phyloP scores from a whole-genome alignment of 2,797 vertebrate genomes.

The Strix occidentalis region DNA sequence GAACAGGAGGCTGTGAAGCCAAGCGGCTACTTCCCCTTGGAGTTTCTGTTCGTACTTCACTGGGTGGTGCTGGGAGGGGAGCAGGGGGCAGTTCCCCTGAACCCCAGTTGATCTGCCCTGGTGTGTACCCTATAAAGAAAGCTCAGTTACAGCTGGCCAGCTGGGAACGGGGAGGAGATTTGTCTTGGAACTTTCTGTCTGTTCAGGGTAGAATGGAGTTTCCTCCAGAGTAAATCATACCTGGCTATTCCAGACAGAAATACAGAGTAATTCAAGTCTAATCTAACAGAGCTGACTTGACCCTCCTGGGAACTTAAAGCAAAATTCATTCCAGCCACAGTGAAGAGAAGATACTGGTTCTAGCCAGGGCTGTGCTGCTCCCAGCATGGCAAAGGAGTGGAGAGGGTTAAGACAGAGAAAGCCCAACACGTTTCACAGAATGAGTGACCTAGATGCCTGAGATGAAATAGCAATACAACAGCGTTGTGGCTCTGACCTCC shows the following conservation, averaged over 20 bases:
- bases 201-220: background rate
- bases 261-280: background rate
- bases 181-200: background rate
- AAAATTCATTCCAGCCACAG: background rate
- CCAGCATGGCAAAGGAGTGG: background rate
- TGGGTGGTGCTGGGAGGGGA: background rate
- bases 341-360: background rate
- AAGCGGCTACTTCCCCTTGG: background rate
- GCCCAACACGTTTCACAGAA: accelerated
- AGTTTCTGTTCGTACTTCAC: background rate
- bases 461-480: background rate
- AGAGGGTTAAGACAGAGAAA: background rate
- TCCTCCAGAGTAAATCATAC: background rate
- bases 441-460: background rate
- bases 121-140: background rate
- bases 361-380: background rate
- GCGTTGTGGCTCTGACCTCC: background rate
- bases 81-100: background rate
- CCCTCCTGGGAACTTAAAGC: background rate
- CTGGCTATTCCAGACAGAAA: background rate
- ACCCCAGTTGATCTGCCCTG: background rate
- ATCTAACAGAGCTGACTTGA: background rate
- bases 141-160: background rate
- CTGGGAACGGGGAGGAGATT: background rate
- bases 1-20: background rate